A percentile compares a stretch with the other conserved stretches of the same genome.
These are phyloP conservation scores for Chrysaora quinquecirrha DNA, from an alignment of 30 jellyfish, hydroid and myxozoan genomes.

Conservation along the genomic window DNA sequence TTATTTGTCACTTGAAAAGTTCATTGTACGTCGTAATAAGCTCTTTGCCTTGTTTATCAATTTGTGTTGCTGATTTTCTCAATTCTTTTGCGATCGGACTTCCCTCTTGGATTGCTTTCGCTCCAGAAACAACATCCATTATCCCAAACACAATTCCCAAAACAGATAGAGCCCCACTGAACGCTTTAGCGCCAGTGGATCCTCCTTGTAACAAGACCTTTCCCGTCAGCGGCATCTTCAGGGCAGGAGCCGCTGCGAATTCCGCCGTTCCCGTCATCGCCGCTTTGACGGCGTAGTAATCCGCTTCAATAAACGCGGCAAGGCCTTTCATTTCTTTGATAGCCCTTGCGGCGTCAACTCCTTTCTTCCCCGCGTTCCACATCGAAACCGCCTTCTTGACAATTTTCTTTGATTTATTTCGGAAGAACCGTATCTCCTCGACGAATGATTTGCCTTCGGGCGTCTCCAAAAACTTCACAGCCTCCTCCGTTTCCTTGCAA, in stretches of 20 bases:
- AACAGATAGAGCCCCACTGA: conserved; percentile 2
- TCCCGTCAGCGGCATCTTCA: conserved; percentile 36
- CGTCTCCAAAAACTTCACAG: no score
- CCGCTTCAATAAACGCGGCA: conserved; percentile 32
- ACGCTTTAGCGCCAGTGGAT: conserved; percentile 29
- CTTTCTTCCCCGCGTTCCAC: no score
- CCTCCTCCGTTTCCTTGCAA: no score
- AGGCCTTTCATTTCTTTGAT: conserved; percentile 25
- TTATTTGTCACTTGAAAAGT: no score
- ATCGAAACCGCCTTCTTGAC: no score
- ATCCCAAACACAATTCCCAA: conserved; percentile 38
- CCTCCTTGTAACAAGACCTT: conserved; percentile 31
- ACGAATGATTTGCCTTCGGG: no score
- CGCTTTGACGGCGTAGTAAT: neutral
- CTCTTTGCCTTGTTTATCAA: conserved; percentile 7
- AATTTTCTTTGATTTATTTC: no score
- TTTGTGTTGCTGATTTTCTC: neutral
- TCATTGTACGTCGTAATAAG: conserved; percentile 27
- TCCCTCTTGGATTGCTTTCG: conserved; percentile 12
- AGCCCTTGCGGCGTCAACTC: conserved; percentile 1
- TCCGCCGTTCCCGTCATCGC: conserved; percentile 48
- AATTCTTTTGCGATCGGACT: conserved; percentile 13
- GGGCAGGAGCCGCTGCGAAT: conserved; percentile 35
- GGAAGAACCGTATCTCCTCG: no score
- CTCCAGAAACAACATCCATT: conserved; percentile 18